Evolutionary conservation across 1,140 invertebrate genomes (phyloP).

Genomic region (Drosophila malerkotliana): DNA sequence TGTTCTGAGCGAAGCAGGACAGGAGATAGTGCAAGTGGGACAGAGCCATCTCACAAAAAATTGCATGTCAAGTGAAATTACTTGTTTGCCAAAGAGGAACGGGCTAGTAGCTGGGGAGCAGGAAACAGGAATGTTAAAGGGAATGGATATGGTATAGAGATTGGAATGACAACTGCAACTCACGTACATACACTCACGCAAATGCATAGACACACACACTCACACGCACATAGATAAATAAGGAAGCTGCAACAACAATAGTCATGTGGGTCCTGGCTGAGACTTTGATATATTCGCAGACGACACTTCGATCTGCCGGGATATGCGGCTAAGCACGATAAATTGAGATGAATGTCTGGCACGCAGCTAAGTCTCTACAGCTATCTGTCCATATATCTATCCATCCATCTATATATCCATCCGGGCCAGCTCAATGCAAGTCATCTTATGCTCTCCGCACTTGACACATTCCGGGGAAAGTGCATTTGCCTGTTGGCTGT

Average conservation of each 20-base stretch:
- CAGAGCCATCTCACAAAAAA: conserved; percentile 55
- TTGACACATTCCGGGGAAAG: conserved; percentile 36
- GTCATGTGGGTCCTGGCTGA: conserved; percentile 13
- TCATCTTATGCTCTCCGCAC: conserved; percentile 46
- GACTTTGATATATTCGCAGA: conserved; percentile 65
- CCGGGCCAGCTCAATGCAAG: conserved; percentile 40
- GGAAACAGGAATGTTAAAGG: conserved; percentile 23
- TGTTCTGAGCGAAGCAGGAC: conserved; percentile 17
- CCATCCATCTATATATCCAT: conserved; percentile 32
- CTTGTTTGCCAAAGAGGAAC: conserved; percentile 68
- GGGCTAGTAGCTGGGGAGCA: conserved; percentile 11
- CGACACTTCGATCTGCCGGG: conserved; percentile 69
- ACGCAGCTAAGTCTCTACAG: conserved; percentile 50
- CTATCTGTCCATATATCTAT: conserved; percentile 34
- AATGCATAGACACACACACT: too few species aligned
- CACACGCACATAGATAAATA: conserved; percentile 7
- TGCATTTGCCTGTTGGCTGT: conserved; percentile 69
- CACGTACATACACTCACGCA: conserved; percentile 19
- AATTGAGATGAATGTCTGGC: conserved; percentile 78
- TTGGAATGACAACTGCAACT: conserved; percentile 35
- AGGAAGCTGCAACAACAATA: conserved; percentile 18
- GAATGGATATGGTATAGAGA: conserved; percentile 21
- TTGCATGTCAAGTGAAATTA: conserved; percentile 80
- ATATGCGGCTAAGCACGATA: conserved; percentile 69
- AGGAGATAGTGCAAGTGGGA: neutral